Evolutionary conservation across 2,797 vertebrate species (phyloP).

Genomic region (Cryptoblepharus egeriae): DNA sequence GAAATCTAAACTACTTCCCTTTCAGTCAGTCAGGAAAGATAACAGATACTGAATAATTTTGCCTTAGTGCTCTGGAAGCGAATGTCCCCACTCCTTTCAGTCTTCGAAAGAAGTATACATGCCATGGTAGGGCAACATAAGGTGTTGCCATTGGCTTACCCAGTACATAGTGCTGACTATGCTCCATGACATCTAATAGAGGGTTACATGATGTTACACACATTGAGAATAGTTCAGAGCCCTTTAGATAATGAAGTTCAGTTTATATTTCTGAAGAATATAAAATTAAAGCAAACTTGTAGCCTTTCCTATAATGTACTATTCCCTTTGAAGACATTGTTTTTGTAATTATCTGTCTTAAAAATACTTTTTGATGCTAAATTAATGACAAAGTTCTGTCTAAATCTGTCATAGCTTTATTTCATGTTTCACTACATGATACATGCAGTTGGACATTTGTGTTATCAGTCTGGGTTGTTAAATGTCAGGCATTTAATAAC

Average conservation of each 20-base stretch:
- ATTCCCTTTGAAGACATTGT: constrained; percentile 62
- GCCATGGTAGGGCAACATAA: no score
- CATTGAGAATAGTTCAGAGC: constrained; percentile 26
- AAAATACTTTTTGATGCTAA: constrained; percentile 70
- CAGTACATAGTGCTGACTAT: no score
- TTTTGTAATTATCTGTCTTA: constrained; percentile 62
- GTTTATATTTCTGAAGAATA: constrained; percentile 71
- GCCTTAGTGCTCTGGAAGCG: no score
- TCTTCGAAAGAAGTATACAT: no score
- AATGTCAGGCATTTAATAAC: constrained; percentile 82
- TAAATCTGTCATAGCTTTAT: constrained; percentile 70
- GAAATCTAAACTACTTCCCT: no score
- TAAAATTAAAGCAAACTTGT: constrained; percentile 73
- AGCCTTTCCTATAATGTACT: constrained; percentile 61
- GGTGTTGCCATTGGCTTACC: no score
- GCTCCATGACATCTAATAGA: constrained; percentile 25
- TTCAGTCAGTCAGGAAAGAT: no score
- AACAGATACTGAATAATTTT: no score
- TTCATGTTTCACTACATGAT: constrained; percentile 74
- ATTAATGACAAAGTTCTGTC: constrained; percentile 67
- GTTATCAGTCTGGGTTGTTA: constrained; percentile 74
- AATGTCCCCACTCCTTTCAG: no score
- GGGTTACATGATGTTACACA: constrained; percentile 45
- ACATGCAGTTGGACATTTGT: constrained; percentile 42
- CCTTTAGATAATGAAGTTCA: constrained; percentile 38